Base-by-base conservation (phyloP, 2,113 vertebrate species). In the Xenopus laevis region DNA sequence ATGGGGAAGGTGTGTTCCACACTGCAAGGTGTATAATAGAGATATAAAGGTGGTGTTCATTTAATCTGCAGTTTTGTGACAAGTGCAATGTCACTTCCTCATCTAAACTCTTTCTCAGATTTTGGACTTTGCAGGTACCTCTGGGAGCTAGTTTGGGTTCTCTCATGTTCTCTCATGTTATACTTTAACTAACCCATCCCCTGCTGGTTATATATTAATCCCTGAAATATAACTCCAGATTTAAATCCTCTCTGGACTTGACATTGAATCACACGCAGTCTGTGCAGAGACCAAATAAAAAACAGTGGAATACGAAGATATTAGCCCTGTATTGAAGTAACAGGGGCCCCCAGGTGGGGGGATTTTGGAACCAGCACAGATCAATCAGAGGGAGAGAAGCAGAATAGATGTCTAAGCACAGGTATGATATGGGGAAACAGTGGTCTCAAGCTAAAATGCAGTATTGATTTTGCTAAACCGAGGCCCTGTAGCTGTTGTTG, bases 251-350 rank as follows among this genome's bases (percentile, higher is more conserved):
- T 57, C 18, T 64, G 66, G 74, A 77, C 74, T 57, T 77, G 74
- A 77, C 67, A 64, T 77, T 77, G 59, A 70, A 77, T 70, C 47
- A 63, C 59, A 64, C 69, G 69, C 73, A 76, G 50, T 68, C 16
- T 5, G 40, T 60, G 40, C 60, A 33, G 65, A 62, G 58, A 55
- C 47, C 52, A 50, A 0, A 13, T 50, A 50, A 50, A n/a, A 50
- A 9, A 50, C 47, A 6, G 4, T 40, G 33, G 33, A 40, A 6
- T 40, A 40, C 8, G 2, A 5, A 9, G 6, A 40, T 40, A 40
- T 40, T 40, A 40, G 33, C 33, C 33, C 33, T 40, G 33, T 7
- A 40, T 40, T 40, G 8, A 9, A 9, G 33, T 5, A 40, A 40
- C 33, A 9, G 33, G 33, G 33, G 15, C 47, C 5, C 47, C 12